These are phyloP conservation scores for Panthera leo DNA, from an alignment of 2,113 vertebrate genomes.

Conservation along the genomic window DNA sequence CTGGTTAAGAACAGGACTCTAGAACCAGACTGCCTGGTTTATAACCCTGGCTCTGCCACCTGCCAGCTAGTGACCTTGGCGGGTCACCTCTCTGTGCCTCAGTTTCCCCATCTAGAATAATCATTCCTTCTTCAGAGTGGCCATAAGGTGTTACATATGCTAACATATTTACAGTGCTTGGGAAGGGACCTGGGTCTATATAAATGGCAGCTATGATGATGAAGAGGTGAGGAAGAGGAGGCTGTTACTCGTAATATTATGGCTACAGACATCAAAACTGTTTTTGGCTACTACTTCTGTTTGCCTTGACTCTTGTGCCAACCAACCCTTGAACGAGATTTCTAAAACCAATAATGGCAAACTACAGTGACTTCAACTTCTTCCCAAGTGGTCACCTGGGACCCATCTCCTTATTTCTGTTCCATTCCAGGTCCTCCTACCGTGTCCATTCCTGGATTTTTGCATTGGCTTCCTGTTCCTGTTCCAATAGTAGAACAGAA, in stretches of 20 bases:
- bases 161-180: neutral
- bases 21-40: neutral
- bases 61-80: neutral
- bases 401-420: neutral
- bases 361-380: neutral
- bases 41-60: neutral
- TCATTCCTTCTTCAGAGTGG: neutral
- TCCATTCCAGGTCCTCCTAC: neutral
- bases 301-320: neutral
- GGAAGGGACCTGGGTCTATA: neutral
- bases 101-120: neutral
- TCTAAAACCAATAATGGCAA: neutral
- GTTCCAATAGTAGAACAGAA: neutral
- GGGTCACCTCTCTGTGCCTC: neutral
- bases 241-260: neutral
- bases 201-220: neutral
- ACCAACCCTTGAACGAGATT: neutral
- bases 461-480: neutral
- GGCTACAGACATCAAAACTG: neutral
- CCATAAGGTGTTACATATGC: neutral
- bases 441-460: neutral
- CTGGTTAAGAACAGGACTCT: neutral
- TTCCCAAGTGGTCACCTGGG: neutral
- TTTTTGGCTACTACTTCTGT: neutral
- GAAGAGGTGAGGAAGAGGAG: neutral